Evolutionary conservation across 2,113 vertebrate species (phyloP).

Genomic region (Piaya cayana): DNA sequence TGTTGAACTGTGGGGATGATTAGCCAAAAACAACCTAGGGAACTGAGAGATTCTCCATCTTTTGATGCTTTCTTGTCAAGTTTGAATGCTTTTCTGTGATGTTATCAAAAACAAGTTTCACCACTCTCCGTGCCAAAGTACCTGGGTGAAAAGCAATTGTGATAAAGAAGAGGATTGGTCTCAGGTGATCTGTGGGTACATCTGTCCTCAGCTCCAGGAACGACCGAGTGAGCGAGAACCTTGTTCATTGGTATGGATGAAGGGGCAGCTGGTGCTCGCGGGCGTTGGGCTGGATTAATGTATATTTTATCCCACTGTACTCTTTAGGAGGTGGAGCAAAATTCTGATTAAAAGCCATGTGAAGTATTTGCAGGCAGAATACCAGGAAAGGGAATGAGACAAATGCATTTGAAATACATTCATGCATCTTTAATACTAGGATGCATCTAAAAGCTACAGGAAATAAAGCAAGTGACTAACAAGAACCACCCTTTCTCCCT

Average conservation of each 20-base stretch:
- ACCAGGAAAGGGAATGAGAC: not conserved
- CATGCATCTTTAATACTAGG: not conserved
- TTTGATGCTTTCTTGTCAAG: slow-evolving; percentile 15
- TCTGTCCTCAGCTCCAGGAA: not conserved
- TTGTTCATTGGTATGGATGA: not conserved
- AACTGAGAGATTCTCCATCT: not conserved
- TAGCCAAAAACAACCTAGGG: not conserved
- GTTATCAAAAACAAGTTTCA: not conserved
- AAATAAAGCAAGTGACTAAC: not conserved
- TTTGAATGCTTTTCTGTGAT: not conserved
- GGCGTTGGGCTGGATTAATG: not conserved
- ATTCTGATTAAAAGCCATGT: not conserved
- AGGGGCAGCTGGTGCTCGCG: not conserved
- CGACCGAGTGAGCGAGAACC: not conserved
- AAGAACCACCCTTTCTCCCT: not conserved
- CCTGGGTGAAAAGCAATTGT: not conserved
- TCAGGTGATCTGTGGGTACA: rapidly evolving
- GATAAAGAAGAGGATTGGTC: not conserved
- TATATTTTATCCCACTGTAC: not conserved
- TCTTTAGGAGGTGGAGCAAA: not conserved
- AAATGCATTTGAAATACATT: not conserved
- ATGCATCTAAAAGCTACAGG: not conserved
- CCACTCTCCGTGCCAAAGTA: not conserved
- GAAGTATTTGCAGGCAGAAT: not conserved
- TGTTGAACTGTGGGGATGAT: slow-evolving; percentile 27